Evolutionary conservation across 2,113 vertebrate species (phyloP).

Genomic region (Aviceda subcristata): DNA sequence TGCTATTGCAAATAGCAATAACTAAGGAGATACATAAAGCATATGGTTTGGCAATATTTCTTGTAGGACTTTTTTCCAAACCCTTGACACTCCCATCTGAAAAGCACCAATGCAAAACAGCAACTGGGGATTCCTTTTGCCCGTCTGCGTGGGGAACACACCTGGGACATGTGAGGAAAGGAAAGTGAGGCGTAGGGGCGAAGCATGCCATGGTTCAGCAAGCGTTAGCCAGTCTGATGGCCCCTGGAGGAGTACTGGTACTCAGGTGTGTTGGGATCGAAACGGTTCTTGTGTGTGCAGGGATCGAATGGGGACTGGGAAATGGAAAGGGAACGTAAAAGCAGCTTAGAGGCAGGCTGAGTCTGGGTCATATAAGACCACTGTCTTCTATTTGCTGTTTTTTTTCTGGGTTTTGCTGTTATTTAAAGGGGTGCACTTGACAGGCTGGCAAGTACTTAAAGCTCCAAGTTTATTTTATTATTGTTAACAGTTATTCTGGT

Average conservation of each 20-base stretch:
- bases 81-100: background rate
- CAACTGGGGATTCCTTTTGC: background rate
- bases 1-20: background rate
- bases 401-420: background rate
- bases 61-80: background rate
- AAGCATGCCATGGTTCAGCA: background rate
- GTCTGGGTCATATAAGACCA: background rate
- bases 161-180: background rate
- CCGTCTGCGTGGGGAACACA: rapidly evolving
- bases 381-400: background rate
- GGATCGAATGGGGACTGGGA: background rate
- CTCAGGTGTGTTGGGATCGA: background rate
- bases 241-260: background rate
- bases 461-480: background rate
- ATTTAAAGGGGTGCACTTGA: background rate
- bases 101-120: background rate
- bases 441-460: background rate
- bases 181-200: background rate
- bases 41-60: background rate
- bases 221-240: background rate
- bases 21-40: background rate
- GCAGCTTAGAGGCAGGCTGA: background rate
- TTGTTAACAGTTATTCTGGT: background rate
- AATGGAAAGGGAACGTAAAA: background rate
- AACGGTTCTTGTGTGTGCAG: background rate